Base-by-base conservation (phyloP, 2,888 invertebrate species). In the Teinopalpus imperialis region DNA sequence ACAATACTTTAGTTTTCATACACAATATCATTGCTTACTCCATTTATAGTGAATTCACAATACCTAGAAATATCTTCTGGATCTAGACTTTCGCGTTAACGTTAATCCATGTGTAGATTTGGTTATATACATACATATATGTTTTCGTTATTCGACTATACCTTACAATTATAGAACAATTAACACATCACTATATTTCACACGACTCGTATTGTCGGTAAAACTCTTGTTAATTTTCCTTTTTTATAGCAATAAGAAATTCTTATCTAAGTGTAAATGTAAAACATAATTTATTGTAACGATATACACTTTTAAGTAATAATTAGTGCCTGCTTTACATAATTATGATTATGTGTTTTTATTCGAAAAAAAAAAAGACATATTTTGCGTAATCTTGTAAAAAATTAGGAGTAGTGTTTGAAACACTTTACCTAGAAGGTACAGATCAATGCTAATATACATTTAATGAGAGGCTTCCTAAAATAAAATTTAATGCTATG, bases 241-340 rank as follows among this genome's bases (percentile, higher is more conserved):
- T 75, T n/a, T n/a, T 61, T 59, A 67, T 86, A 86, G 80, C 62
- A 56, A 54, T 83, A 83, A 81, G 80, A 66, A 69, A 72, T 69
- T 67, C 67, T 69, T 79, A 59, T 54, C 50, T 62, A 75, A 71
- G 64, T 81, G 74, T 85, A 82, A 79, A 81, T 80, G 72, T 78
- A 80, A 81, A 80, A 80, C 78, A 80, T 86, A 85, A 87, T 85
- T 87, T 87, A 87, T 87, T 87, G 73, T 85, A 81, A 75, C 73
- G 67, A 77, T 80, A 78, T 82, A 85, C 75, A 78, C 66, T 65
- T 66, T n/a, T 81, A 81, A 78, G 80, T 83, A 74, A 81, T 81
- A 67, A 71, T 83, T 87, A 87, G 88, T 87, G 87, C 88, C 88
- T 88, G 87, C 86, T 87, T 86, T 70, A 78, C 73, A 78, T 65